Base-by-base conservation (phyloP, 2,888 invertebrate genomes). In the Ophion ellenae region DNA sequence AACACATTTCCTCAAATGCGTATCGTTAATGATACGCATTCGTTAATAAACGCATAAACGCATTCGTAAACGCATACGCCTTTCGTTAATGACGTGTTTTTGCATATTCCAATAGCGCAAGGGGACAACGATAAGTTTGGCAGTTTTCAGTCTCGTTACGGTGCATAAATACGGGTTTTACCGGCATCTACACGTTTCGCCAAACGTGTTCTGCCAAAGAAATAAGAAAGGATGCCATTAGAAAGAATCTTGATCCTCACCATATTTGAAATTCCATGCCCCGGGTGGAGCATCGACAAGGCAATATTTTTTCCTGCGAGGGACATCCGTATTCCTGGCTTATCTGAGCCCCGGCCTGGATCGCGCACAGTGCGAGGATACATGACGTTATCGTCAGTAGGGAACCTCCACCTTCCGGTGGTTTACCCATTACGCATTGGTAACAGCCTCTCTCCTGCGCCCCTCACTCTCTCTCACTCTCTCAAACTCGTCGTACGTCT, bases 211-310 rank as follows among this genome's bases (percentile, higher is more conserved):
- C 0, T 0, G 40, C 40, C 40, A 40, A 36, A 40, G 40, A 40
- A 9, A 40, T 40, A 9, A 40, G 17, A 53, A 53, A 53, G 2
- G 53, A 17, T 17, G 5, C 9, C 5, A 40, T 9, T 40, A 3
- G 53, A 53, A 53, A 53, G 3, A 53, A 17, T 11, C 5, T 14
- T 17, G 2, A 17, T 53, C 4, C 73, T 86, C 95, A 97, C 98
- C 98, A 98, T 95, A 98, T 97, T 95, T 98, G 98, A 89, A 97
- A 95, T 91, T 98, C 97, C 91, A 97, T 96, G 90, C 96, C 96
- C 70, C 97, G 95, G 87, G 96, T 95, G 45, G 97, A 96, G 94
- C 98, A 98, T 90, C 97, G 96, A 93, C 98, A 98, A 36, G 98
- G 98, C 82, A 97, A 94, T 90, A 98, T 97, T 70, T 95, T 95